These are phyloP conservation scores for Lontra canadensis DNA, from an alignment of 2,113 vertebrate genomes.

Conservation along the genomic window DNA sequence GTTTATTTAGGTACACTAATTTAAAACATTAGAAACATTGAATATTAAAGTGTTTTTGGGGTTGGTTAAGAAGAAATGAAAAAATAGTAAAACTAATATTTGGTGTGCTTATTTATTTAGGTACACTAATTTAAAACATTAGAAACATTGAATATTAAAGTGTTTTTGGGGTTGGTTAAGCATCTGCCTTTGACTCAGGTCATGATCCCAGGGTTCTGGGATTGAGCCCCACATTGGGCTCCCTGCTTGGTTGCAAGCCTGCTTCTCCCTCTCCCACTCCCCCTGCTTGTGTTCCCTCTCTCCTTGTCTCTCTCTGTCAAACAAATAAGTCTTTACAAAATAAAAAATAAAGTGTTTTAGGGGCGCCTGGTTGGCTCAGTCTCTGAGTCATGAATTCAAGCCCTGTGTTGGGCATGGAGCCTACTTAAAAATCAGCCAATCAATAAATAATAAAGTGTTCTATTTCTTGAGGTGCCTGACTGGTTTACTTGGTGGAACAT, in stretches of 20 bases:
- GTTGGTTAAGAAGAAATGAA: background rate
- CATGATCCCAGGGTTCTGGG: background rate
- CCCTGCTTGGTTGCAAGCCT: background rate
- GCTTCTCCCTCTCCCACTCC: background rate
- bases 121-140: background rate
- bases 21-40: background rate
- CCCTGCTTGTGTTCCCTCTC: too few relatives aligned
- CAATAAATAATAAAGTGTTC: too few relatives aligned
- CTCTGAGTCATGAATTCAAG: too few relatives aligned
- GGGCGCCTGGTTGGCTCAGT: too few relatives aligned
- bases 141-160: background rate
- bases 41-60: background rate
- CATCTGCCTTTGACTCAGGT: too few relatives aligned
- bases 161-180: background rate
- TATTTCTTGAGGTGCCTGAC: too few relatives aligned
- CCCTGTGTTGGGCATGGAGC: too few relatives aligned
- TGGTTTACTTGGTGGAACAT: too few relatives aligned
- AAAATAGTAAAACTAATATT: background rate
- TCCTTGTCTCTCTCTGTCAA: too few relatives aligned
- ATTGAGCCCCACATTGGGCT: background rate
- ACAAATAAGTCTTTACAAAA: too few relatives aligned
- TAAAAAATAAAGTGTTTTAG: too few relatives aligned
- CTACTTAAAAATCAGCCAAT: too few relatives aligned
- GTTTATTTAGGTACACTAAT: background rate
- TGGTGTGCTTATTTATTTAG: background rate